A percentile compares a stretch with the other conserved stretches of the same genome.
Evolutionary conservation across 2,888 invertebrate genomes (phyloP).

Genomic region (Chromoteleia sp.): DNA sequence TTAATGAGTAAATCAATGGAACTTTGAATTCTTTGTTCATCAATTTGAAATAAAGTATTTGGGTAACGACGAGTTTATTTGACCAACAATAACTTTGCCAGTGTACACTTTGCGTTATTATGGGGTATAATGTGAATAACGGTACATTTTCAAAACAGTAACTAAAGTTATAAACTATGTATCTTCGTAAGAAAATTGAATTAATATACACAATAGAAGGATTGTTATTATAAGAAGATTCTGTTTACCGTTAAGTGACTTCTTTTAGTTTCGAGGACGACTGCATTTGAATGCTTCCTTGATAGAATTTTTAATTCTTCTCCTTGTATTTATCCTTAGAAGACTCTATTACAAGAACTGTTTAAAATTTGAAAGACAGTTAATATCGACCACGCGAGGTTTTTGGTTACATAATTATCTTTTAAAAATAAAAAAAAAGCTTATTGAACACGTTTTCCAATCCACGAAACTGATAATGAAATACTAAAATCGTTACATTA

Average conservation of each 20-base stretch:
- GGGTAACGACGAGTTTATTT: too few relatives aligned
- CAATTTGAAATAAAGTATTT: background rate
- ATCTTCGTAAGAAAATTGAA: background rate
- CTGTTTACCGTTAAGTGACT: background rate
- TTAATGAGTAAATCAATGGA: too few relatives aligned
- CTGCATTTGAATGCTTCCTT: conserved; percentile 15
- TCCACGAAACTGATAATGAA: background rate
- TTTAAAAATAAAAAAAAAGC: background rate
- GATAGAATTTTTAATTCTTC: background rate
- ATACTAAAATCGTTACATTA: background rate
- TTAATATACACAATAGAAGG: background rate
- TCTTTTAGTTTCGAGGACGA: background rate
- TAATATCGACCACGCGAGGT: background rate
- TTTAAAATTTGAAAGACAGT: background rate
- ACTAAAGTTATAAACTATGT: too few relatives aligned
- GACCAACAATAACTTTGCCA: too few relatives aligned
- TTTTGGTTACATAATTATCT: conserved; percentile 1
- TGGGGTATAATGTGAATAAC: background rate
- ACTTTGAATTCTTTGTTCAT: too few relatives aligned
- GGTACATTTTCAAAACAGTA: background rate
- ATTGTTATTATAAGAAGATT: background rate
- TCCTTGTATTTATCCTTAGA: background rate
- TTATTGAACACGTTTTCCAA: background rate
- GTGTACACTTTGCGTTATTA: too few relatives aligned
- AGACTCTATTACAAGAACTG: background rate